A percentile compares a stretch with the other conserved stretches of the same genome.
These are phyloP conservation scores for Xyrauchen texanus DNA, from an alignment of 2,113 vertebrate species.

Conservation along the genomic window DNA sequence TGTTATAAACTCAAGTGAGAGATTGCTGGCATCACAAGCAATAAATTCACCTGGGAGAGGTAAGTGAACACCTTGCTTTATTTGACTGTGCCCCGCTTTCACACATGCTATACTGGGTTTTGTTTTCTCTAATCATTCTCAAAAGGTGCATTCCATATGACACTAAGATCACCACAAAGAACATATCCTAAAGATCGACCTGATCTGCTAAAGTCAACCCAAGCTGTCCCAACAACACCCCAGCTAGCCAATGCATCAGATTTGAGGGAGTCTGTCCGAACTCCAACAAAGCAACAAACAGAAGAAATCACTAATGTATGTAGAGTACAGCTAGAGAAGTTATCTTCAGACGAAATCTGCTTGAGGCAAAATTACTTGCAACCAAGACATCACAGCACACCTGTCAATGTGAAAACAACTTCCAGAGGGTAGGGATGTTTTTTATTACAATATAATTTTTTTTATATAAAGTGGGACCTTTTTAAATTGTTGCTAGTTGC, in stretches of 20 bases:
- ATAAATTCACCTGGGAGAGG: constrained; percentile 20
- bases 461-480: not conserved
- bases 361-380: not conserved
- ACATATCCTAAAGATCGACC: not conserved
- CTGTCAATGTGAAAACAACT: not conserved
- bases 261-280: constrained; percentile 4
- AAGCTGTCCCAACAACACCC: not conserved
- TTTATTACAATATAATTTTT: not conserved
- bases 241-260: constrained; percentile 4
- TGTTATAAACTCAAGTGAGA: not conserved
- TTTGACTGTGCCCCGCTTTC: too few species aligned
- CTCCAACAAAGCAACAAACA: not conserved
- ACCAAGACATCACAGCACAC: constrained; percentile 18
- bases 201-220: not conserved
- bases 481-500: too few species aligned
- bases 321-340: not conserved
- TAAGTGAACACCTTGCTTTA: not conserved
- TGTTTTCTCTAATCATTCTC: not conserved
- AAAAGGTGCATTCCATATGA: constrained; percentile 42
- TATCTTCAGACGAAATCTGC: constrained; percentile 10
- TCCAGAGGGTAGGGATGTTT: constrained; percentile 16
- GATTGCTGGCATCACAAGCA: constrained; percentile 8
- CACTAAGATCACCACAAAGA: constrained; percentile 11
- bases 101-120: not conserved
- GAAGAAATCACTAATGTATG: not conserved